phyloP scores from a whole-genome alignment of 2,888 invertebrate genomes.

The Azorinus chamasolen region DNA sequence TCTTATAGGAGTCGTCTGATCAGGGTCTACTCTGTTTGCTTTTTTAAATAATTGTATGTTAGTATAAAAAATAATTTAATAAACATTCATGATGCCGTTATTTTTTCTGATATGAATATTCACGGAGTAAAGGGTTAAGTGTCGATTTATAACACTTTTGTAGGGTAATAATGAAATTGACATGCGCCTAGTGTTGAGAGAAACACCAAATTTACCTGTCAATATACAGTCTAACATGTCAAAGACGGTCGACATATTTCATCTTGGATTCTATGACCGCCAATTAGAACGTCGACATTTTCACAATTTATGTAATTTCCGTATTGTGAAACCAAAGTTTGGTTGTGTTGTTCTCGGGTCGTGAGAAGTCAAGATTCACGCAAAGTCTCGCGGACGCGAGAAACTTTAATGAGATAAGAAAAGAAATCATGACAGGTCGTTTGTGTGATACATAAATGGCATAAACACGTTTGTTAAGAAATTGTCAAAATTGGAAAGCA shows the following conservation, averaged over 20 bases:
- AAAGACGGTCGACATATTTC: not conserved
- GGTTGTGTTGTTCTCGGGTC: slow-evolving; percentile 3
- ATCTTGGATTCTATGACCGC: not conserved
- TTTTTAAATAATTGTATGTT: too few relatives aligned
- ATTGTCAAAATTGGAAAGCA: too few relatives aligned
- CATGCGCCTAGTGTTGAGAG: slow-evolving; percentile 3
- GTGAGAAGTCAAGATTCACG: not conserved
- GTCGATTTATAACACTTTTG: slow-evolving; percentile 5
- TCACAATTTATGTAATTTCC: slow-evolving; percentile 7
- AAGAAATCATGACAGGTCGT: too few relatives aligned
- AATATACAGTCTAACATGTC: not conserved
- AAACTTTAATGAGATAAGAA: too few relatives aligned
- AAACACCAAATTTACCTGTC: slow-evolving; percentile 10
- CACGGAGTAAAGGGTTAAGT: not conserved
- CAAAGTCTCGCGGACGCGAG: not conserved
- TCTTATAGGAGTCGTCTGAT: too few relatives aligned
- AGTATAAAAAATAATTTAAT: too few relatives aligned
- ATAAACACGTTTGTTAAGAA: too few relatives aligned
- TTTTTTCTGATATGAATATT: too few relatives aligned
- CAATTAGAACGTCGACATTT: not conserved
- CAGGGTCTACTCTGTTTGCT: too few relatives aligned
- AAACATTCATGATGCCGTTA: too few relatives aligned
- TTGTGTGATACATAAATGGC: too few relatives aligned
- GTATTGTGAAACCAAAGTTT: slow-evolving; percentile 6
- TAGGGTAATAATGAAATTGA: slow-evolving; percentile 2